Conservation (phyloP, 2,797 vertebrate species). For the Prunella strophiata region DNA sequence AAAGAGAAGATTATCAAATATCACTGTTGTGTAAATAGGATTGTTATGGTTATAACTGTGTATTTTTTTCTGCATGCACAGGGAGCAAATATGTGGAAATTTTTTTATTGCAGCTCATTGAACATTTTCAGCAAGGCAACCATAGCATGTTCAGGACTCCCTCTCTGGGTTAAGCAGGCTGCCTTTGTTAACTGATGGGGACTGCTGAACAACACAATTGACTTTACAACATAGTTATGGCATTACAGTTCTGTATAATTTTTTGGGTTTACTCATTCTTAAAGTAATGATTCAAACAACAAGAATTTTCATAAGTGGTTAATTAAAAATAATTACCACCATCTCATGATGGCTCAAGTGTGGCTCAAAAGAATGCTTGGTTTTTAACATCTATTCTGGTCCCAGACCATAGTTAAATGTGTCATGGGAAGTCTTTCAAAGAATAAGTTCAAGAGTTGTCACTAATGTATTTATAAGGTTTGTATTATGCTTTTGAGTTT, state of each 20-base stretch:
- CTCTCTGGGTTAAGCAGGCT: background rate
- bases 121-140: background rate
- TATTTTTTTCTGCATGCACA: background rate
- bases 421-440: background rate
- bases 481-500: background rate
- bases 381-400: background rate
- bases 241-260: background rate
- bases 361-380: background rate
- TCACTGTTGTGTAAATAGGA: background rate
- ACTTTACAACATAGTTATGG: background rate
- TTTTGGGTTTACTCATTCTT: background rate
- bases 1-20: background rate
- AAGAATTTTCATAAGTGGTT: background rate
- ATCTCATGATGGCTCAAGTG: background rate
- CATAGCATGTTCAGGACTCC: background rate
- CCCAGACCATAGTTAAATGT: background rate
- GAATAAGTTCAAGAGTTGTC: background rate
- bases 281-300: background rate
- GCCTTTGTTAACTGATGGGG: background rate
- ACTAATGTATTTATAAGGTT: background rate
- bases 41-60: background rate
- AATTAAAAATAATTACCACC: background rate
- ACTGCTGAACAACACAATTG: background rate
- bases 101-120: background rate
- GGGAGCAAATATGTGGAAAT: background rate